Evolutionary conservation across 2,888 invertebrate genomes (phyloP), one percentile per base, ranked within the genome.

Genomic region (Entomobrya multifasciata): DNA sequence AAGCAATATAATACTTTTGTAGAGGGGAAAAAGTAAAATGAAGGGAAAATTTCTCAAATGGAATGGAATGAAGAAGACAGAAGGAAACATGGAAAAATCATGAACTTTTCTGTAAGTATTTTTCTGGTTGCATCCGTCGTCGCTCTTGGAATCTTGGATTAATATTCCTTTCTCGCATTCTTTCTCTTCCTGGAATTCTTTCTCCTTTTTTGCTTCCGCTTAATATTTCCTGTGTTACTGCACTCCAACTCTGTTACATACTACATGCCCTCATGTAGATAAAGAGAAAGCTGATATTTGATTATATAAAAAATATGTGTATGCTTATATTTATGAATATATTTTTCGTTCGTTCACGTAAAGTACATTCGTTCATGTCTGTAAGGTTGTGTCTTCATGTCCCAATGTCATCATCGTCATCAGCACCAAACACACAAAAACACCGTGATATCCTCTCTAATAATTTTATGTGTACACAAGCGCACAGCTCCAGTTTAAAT

Each of bases 161-260:
- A 82, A 70, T 82, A 82, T 82, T 72, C 82, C 36, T 74, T 74
- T 47, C 60, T 82, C 82, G n/a, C n/a, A 82, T 82, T 80, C 49
- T n/a, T n/a, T 17, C 25, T 10, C 22, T 27, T 25, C 41, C 77
- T 74, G 30, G 15, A n/a, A n/a, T n/a, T n/a, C n/a, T n/a, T n/a
- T n/a, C 47, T 25, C 47, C 55, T 80, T 8, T 60, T 30, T 62
- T 52, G 13, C 49, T 62, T 83, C 49, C 65, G 76, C 41, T 60
- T 72, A 82, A 72, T 74, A 74, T 74, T 72, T 72, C 74, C 57
- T 70, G 47, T 55, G 30, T 22, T 36, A 13, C 57, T 17, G n/a
- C n/a, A n/a, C n/a, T 27, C 49, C 1, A 65, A 20, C 22, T 65
- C 55, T n/a, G 57, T 57, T 20, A 62, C 0, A 3, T 65, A 47